Conservation (phyloP, 2,113 vertebrate genomes). For the Hemicordylus capensis region DNA sequence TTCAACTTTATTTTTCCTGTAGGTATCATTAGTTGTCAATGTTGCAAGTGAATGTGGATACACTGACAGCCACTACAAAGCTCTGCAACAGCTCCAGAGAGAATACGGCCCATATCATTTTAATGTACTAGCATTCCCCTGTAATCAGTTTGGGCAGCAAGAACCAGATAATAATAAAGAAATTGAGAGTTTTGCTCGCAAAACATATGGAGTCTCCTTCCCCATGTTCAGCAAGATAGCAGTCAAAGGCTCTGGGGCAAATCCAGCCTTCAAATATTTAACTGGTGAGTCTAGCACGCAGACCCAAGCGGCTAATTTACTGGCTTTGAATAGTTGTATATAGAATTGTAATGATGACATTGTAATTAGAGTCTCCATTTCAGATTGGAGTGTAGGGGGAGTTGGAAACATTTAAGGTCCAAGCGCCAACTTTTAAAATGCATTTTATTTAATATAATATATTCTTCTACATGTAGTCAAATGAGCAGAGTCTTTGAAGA, state of each 20-base stretch:
- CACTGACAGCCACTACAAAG: constrained; percentile 91
- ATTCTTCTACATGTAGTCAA: too few relatives aligned
- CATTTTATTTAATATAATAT: not conserved
- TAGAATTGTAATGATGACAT: not conserved
- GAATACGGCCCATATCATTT: constrained; percentile 93
- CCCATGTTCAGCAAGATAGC: constrained; percentile 95
- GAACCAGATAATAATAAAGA: constrained; percentile 93
- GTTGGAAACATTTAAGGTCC: not conserved
- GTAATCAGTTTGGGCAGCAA: constrained; percentile 98
- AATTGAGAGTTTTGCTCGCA: constrained; percentile 91
- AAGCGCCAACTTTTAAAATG: not conserved
- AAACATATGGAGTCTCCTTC: constrained; percentile 88
- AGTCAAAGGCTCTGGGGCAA: constrained; percentile 85
- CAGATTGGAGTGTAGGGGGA: not conserved
- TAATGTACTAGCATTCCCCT: constrained; percentile 95
- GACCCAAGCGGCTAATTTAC: not conserved
- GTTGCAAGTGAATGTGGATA: constrained; percentile 96
- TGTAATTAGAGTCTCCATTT: not conserved
- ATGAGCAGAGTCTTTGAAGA: too few relatives aligned
- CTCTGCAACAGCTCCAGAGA: constrained; percentile 90
- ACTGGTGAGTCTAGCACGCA: constrained; percentile 74
- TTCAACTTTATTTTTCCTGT: constrained; percentile 23
- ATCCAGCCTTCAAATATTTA: constrained; percentile 92
- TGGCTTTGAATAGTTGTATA: not conserved
- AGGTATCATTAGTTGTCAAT: constrained; percentile 95